Conservation (phyloP, 1,140 invertebrate species). For the Anastrepha ludens region DNA sequence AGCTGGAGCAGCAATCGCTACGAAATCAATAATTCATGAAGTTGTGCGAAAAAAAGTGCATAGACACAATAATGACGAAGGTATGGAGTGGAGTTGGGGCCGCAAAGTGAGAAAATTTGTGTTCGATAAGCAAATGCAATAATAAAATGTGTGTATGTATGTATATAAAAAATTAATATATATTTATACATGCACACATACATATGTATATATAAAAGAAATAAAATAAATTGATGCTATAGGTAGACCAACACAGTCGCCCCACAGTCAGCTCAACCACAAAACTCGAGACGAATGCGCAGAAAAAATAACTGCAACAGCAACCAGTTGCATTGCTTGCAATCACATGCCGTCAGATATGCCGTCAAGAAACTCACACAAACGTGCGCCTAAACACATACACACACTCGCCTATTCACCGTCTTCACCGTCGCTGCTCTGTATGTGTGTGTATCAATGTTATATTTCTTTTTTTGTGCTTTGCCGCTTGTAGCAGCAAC, state of each 20-base stretch:
- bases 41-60: slow-evolving; percentile 5
- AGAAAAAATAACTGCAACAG: not conserved
- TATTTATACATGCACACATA: too few relatives aligned
- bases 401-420: too few relatives aligned
- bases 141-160: not conserved
- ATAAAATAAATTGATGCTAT: not conserved
- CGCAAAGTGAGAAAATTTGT: not conserved
- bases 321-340: slow-evolving; percentile 31
- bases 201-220: not conserved
- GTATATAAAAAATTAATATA: not conserved
- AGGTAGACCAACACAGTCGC: not conserved
- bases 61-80: not conserved
- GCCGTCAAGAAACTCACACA: too few relatives aligned
- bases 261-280: not conserved
- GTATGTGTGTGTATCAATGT: too few relatives aligned
- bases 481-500: slow-evolving; percentile 4
- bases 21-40: slow-evolving; percentile 43
- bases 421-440: too few relatives aligned
- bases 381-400: too few relatives aligned
- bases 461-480: not conserved
- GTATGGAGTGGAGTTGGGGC: not conserved
- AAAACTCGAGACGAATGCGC: not conserved
- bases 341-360: not conserved
- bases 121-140: not conserved
- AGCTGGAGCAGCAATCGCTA: not conserved